Conservation (phyloP, 2,113 vertebrate genomes). For the Erinaceus europaeus region DNA sequence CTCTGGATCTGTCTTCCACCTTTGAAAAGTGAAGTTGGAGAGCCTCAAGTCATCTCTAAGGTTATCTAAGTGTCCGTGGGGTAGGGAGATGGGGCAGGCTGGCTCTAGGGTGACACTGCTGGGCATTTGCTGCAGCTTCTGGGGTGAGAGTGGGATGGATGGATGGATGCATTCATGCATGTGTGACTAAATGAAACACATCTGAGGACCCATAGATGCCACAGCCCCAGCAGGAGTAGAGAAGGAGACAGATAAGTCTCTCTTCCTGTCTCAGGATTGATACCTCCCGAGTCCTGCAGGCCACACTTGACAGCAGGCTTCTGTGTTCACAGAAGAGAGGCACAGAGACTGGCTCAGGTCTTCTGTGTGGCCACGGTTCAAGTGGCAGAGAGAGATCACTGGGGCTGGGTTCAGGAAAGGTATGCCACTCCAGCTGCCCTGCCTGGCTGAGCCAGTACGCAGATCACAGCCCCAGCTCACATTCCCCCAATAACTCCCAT, state of each 20-base stretch:
- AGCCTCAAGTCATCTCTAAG: not conserved
- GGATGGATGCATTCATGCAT: not conserved
- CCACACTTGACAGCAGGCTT: not conserved
- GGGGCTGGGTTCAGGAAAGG: not conserved
- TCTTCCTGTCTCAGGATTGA: not conserved
- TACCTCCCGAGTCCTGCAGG: no score
- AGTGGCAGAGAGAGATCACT: not conserved
- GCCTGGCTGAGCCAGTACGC: not conserved
- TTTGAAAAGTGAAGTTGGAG: not conserved
- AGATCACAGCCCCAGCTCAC: not conserved
- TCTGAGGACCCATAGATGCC: not conserved
- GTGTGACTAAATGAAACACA: not conserved
- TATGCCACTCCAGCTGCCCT: no score
- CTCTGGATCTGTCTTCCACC: not conserved
- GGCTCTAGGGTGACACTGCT: no score
- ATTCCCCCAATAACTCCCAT: no score
- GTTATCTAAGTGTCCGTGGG: not conserved
- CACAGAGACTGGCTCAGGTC: not conserved
- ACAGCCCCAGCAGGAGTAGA: not conserved
- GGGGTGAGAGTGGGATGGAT: not conserved
- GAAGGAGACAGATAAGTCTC: not conserved
- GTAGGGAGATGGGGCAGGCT: not conserved
- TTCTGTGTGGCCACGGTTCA: not conserved
- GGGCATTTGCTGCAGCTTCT: not conserved
- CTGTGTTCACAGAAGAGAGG: not conserved